Percentiles rank a stretch among this genome's conserved stretches.
Conservation (phyloP, 1,140 invertebrate genomes). For the Caenorhabditis remanei region DNA sequence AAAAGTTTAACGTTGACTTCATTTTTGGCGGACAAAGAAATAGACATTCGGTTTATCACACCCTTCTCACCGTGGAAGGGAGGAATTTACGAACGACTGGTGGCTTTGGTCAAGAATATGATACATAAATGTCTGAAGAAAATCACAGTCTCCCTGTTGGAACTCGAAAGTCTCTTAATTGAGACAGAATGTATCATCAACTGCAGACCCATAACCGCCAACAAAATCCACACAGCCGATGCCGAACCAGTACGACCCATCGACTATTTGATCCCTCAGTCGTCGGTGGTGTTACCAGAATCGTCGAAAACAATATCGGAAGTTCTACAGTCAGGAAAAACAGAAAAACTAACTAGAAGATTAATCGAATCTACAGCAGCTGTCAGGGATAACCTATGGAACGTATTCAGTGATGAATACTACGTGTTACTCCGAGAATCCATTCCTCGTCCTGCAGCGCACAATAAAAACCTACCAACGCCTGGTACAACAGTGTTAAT, state of each 20-base stretch:
- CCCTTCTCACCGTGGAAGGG: slow-evolving; percentile 40
- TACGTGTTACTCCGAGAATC: not conserved
- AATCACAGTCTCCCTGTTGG: not conserved
- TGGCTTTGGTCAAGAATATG: slow-evolving; percentile 10
- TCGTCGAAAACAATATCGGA: not conserved
- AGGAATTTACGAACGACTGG: slow-evolving; percentile 48
- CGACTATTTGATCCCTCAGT: not conserved
- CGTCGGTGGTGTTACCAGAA: not conserved
- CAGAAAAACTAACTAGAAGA: not conserved
- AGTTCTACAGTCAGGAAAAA: not conserved
- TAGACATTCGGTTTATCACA: not conserved
- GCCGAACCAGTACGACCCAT: not conserved
- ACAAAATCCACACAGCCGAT: not conserved
- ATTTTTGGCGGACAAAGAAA: not conserved
- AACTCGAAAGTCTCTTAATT: slow-evolving; percentile 20
- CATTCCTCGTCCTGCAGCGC: no score
- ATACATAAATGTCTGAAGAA: not conserved
- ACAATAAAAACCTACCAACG: not conserved
- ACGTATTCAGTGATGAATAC: not conserved
- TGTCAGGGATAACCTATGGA: not conserved
- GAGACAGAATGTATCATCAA: slow-evolving; percentile 40
- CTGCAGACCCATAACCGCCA: not conserved
- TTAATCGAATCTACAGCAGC: not conserved
- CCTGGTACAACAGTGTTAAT: not conserved
- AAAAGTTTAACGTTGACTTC: not conserved